Evolutionary conservation across 2,113 vertebrate genomes (phyloP).

Genomic region (Rhea americana): DNA sequence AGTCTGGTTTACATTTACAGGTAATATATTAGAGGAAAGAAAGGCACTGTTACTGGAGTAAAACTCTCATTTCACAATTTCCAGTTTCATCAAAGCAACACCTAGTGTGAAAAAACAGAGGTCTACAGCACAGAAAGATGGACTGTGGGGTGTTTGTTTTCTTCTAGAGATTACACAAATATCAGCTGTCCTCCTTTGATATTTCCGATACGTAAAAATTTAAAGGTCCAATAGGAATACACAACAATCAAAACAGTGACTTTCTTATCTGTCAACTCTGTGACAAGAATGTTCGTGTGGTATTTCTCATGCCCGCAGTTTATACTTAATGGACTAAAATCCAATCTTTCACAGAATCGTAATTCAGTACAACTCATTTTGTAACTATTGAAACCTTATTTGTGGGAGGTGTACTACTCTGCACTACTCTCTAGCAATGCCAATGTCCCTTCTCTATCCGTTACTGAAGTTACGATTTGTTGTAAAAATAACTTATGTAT

Average conservation of each 20-base stretch:
- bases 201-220: not conserved
- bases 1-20: not conserved
- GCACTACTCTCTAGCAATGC: constrained; percentile 45
- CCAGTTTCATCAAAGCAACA: constrained; percentile 13
- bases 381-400: constrained; percentile 47
- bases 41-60: not conserved
- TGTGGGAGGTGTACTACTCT: constrained; percentile 8
- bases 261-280: not conserved
- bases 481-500: constrained; percentile 5
- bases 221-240: constrained; percentile 23
- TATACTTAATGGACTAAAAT: constrained; percentile 1
- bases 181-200: constrained; percentile 11
- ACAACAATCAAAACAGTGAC: not conserved
- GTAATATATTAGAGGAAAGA: not conserved
- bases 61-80: not conserved
- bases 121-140: not conserved
- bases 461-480: not conserved
- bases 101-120: not conserved
- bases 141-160: not conserved
- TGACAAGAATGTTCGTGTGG: not conserved
- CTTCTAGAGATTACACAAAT: not conserved
- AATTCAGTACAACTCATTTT: constrained; percentile 43
- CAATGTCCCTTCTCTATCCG: not conserved
- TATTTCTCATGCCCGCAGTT: constrained; percentile 12
- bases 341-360: not conserved